A percentile compares a stretch with the other conserved stretches of the same genome.
Evolutionary conservation across 2,113 vertebrate genomes (phyloP).

Genomic region (Nothobranchius furzeri): DNA sequence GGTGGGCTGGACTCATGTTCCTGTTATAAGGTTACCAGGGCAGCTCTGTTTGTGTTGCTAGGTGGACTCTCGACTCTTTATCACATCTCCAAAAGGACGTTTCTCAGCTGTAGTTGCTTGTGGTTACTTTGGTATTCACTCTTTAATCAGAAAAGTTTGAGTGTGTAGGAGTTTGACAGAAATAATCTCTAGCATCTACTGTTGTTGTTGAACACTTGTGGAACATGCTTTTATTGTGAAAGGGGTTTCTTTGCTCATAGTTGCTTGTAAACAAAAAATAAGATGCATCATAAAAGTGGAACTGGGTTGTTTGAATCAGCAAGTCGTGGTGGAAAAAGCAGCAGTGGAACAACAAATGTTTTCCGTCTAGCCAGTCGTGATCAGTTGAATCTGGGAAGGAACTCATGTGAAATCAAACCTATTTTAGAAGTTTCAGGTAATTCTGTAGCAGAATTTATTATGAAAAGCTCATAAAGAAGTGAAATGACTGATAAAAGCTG

Average conservation of each 20-base stretch:
- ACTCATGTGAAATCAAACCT: too few relatives aligned
- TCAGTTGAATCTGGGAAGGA: too few relatives aligned
- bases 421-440: too few relatives aligned
- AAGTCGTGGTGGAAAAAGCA: not conserved
- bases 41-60: slow-evolving; percentile 2
- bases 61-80: not conserved
- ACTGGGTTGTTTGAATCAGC: not conserved
- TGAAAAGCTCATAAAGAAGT: too few relatives aligned
- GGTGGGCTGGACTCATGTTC: slow-evolving; percentile 16
- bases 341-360: not conserved
- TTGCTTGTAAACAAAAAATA: not conserved
- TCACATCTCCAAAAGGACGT: not conserved
- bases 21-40: slow-evolving; percentile 16
- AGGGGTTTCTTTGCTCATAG: not conserved
- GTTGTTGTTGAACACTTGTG: not conserved
- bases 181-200: not conserved
- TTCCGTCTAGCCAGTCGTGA: too few relatives aligned
- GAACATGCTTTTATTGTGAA: not conserved
- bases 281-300: not conserved
- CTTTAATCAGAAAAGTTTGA: too few relatives aligned
- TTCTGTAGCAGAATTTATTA: too few relatives aligned
- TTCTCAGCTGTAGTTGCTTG: too few relatives aligned
- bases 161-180: too few relatives aligned
- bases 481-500: too few relatives aligned
- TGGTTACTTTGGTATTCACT: too few relatives aligned